Base-by-base conservation (phyloP, 2,797 vertebrate species). In the Choloepus didactylus region DNA sequence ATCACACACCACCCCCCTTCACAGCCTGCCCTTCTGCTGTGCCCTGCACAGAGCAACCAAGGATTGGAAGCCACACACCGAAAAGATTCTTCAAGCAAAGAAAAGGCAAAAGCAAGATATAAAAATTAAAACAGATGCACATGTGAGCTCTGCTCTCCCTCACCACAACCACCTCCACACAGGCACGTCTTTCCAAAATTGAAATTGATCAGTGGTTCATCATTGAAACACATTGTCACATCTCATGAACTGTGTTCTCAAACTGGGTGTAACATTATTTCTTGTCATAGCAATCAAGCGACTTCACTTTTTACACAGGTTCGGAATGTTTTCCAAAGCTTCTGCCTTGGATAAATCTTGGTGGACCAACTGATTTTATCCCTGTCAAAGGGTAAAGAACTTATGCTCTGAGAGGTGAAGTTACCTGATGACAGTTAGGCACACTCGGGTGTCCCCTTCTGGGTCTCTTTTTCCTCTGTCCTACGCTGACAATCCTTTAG, bases 171-270 rank as follows among this genome's bases (percentile, higher is more conserved):
- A 21, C 9, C 21, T 46, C 31, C 46, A 19, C 16, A 76, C 18
- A 2, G 16, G 49, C 16, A n/a, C 9, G 1, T 15, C 18, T 76
- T 54, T 76, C 51, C 3, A 19, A 54, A 54, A 31, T n/a, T 49
- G 73, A 76, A n/a, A 51, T 12, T n/a, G 3, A 6, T 54, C 75
- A 23, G 31, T 12, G 5, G 10, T 54, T 54, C 75, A 23, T 35
- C 3, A 0, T 16, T 21, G 49, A 54, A 54, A 54, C 49, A 23
- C 46, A 21, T 11, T 21, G 21, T n/a, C 46, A 10, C 5, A 2
- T 5, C 12, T 76, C 29, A 54, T 21, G 73, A n/a, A n/a, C 46
- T 21, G n/a, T n/a, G 29, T 77, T 54, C 7, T 12, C 49, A 23
- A n/a, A 23, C 9, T n/a, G 75, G 54, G 51, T n/a, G 14, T 14